Percentiles rank a stretch among this genome's conserved stretches.
Conservation (phyloP, 2,797 vertebrate species). For the Heterohyrax brucei region DNA sequence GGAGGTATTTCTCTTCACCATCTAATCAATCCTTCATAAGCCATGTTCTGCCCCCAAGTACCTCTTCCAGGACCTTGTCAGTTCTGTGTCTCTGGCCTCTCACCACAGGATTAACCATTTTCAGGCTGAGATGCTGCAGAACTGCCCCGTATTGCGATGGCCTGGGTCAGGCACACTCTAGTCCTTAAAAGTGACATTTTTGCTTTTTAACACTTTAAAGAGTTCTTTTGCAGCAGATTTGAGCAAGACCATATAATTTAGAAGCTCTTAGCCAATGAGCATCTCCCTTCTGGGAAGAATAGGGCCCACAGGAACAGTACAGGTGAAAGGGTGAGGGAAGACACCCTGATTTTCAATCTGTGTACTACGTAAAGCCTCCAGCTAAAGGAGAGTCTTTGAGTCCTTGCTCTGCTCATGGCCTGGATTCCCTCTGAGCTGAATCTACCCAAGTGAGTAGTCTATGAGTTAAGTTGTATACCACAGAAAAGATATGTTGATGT, state of each 20-base stretch:
- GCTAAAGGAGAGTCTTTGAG: neutral
- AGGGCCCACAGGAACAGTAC: too few species aligned
- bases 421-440: neutral
- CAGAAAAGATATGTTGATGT: neutral
- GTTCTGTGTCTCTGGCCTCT: neutral
- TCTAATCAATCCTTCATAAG: neutral
- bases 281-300: too few species aligned
- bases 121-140: neutral
- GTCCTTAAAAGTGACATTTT: too few species aligned
- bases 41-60: rapidly evolving
- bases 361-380: neutral
- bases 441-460: neutral
- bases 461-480: neutral
- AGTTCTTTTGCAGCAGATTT: too few species aligned
- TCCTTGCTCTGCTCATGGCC: neutral
- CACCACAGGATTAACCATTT: too few species aligned
- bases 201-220: too few species aligned
- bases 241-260: too few species aligned
- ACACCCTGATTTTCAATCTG: neutral
- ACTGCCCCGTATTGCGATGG: neutral
- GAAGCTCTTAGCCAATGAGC: too few species aligned
- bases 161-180: too few species aligned
- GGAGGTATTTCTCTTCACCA: neutral
- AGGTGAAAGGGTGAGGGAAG: too few species aligned
- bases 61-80: neutral